Percentiles rank a stretch among this genome's conserved stretches.
Conservation (phyloP, 2,888 invertebrate species). For the Pterostichus madidus region DNA sequence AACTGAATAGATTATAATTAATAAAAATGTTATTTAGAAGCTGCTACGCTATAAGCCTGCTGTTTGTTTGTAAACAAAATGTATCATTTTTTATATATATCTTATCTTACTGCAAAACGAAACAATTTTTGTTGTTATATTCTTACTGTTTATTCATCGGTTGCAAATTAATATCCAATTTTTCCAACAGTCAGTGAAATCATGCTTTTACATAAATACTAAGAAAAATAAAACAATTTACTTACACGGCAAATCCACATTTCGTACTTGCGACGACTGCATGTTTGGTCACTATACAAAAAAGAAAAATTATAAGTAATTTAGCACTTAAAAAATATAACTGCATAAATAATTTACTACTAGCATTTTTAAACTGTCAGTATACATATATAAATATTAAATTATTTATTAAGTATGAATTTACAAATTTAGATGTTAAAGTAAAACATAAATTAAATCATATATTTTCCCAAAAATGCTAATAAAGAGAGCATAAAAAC, state of each 20-base stretch:
- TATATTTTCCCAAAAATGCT: neutral
- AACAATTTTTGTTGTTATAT: too few relatives aligned
- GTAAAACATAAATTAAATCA: neutral
- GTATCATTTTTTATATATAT: too few relatives aligned
- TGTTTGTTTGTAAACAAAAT: too few relatives aligned
- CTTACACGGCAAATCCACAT: constrained; percentile 60
- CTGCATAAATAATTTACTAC: too few relatives aligned
- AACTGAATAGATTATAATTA: too few relatives aligned
- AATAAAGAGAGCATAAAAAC: constrained; percentile 51
- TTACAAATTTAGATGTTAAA: neutral
- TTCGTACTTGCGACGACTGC: constrained; percentile 63
- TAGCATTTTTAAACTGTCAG: neutral
- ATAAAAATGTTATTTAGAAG: too few relatives aligned
- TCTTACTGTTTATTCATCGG: too few relatives aligned
- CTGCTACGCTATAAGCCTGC: too few relatives aligned
- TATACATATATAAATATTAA: neutral
- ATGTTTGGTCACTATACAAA: constrained; percentile 59
- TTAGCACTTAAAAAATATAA: neutral
- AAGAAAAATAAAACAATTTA: neutral
- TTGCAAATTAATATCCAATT: too few relatives aligned
- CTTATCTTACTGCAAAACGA: too few relatives aligned
- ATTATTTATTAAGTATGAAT: neutral
- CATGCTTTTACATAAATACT: too few relatives aligned
- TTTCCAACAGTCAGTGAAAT: too few relatives aligned
- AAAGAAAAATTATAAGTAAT: constrained; percentile 25